Conservation (phyloP, 2,113 vertebrate species). For the Platanista minor region DNA sequence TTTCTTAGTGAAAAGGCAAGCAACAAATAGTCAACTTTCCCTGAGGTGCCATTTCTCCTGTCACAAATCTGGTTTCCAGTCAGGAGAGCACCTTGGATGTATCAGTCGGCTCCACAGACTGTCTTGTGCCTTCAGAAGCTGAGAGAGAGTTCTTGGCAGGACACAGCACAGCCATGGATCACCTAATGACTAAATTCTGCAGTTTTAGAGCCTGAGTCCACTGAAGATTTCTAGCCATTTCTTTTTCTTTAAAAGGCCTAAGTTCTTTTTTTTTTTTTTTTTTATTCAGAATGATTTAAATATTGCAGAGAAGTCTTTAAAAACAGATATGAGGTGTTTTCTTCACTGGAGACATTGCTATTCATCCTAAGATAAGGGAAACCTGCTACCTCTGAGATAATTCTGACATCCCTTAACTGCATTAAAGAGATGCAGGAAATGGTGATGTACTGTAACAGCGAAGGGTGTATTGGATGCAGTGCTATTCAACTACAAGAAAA, state of each 20-base stretch:
- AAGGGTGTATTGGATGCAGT: not conserved
- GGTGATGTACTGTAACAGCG: not conserved
- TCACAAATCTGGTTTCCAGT: not conserved
- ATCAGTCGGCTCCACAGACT: not conserved
- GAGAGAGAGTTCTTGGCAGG: not conserved
- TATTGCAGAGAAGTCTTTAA: not conserved
- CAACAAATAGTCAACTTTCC: not conserved
- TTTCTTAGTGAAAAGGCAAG: not conserved
- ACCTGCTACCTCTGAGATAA: constrained; percentile 11
- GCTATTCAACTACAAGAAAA: not conserved
- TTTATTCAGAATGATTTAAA: not conserved
- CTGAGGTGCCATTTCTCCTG: not conserved
- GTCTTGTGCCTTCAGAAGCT: not conserved
- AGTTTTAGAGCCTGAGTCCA: not conserved
- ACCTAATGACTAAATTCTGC: not conserved
- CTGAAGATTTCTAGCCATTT: not conserved
- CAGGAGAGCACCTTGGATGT: not conserved
- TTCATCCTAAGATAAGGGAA: constrained; percentile 14
- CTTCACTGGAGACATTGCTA: not conserved
- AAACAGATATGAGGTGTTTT: not conserved
- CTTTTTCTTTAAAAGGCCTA: not conserved
- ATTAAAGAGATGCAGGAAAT: not conserved
- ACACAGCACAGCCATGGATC: not conserved
- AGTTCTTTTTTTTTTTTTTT: not conserved
- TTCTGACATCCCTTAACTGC: not conserved